Conservation (phyloP, 1,140 invertebrate species). For the Cydia pomonella region DNA sequence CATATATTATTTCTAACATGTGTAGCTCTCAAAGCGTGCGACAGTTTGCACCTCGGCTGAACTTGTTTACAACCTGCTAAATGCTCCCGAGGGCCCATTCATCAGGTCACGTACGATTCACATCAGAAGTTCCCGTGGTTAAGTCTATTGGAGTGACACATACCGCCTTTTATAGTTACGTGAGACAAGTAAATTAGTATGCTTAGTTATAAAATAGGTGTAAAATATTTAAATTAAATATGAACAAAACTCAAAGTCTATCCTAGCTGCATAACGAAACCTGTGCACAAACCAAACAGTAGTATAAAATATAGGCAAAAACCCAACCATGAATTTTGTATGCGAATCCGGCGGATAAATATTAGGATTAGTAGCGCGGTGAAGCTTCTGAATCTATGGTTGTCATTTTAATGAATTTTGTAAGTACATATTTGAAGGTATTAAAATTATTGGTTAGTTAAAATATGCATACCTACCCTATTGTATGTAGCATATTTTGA, state of each 20-base stretch:
- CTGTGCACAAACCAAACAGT: no score
- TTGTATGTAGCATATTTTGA: conserved; percentile 1
- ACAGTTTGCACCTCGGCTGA: conserved; percentile 56
- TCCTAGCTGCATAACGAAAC: no score
- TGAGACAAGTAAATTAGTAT: background rate
- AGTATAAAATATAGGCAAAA: no score
- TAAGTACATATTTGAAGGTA: no score
- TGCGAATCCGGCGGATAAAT: no score
- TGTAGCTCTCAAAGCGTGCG: conserved; percentile 39
- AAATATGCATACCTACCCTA: no score
- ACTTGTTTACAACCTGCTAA: conserved; percentile 75
- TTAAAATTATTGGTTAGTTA: no score
- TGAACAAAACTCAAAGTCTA: background rate
- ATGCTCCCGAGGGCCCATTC: conserved; percentile 57
- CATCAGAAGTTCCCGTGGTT: background rate
- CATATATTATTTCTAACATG: background rate
- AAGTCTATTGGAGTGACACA: background rate
- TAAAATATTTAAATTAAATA: background rate
- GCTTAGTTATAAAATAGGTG: background rate
- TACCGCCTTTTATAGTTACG: background rate
- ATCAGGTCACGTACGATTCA: conserved; percentile 65
- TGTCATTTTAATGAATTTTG: no score
- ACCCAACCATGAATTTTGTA: no score
- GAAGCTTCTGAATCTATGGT: no score
- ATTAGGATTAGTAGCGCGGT: background rate